Evolutionary conservation across 2,113 vertebrate genomes (phyloP), one percentile per base, ranked within the genome.

Genomic region (Heterotilapia buettikoferi): DNA sequence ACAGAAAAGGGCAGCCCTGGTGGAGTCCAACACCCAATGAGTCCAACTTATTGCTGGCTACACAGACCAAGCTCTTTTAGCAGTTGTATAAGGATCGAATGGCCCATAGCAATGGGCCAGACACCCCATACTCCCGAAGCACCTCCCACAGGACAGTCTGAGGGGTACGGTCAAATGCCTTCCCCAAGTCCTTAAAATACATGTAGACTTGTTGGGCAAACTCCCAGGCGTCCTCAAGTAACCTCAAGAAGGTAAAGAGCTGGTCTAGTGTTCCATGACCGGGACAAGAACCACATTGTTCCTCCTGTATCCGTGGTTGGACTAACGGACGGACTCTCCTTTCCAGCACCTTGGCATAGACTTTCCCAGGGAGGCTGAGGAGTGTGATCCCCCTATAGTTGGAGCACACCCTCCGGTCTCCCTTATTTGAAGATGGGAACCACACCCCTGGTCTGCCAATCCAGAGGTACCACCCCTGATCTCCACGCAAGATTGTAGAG

Each of bases 171-270:
- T 63, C 31, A 12, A 63, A 63, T 63, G 59, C 59, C 31, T 63
- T 63, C 59, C 36, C 59, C 31, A 63, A 7, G 1, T 63, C 36
- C 36, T 24, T 21, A 68, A 68, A 68, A 68, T 40, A 40, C n/a
- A 40, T 68, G 63, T 40, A 40, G 63, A 40, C 36, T 40, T 21
- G 19, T 43, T 9, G 36, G 63, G 63, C 63, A 9, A 71, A 43
- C n/a, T 43, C 1, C 63, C 36, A 71, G 18, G 1, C 0, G 0
- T 21, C 61, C 61, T 66, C 1, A 66, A 38, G 16, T 21, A 66
- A 38, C 33, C 33, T 38, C 33, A 21, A 68, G 2, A 38, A n/a
- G 10, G 11, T 66, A 66, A 66, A 5, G 2, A 66, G 33, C 61
- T 66, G 19, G 61, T 38, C 63, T 40, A 71, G 36, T 21, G 4